phyloP scores from a whole-genome alignment of 2,888 invertebrate genomes.

The Tetragonisca angustula region DNA sequence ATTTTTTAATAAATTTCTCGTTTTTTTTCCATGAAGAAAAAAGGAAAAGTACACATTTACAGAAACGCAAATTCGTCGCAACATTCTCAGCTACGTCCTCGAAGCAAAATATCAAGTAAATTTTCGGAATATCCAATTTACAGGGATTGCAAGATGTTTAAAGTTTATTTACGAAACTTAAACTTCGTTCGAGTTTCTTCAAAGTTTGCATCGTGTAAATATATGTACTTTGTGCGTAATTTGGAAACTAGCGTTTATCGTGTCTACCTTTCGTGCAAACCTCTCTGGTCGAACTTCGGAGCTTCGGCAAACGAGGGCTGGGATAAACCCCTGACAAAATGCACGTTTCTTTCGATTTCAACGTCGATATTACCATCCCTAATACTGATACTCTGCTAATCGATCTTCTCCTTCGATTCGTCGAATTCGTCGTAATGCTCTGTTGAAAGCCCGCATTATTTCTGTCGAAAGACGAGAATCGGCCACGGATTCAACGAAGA shows the following conservation, averaged over 20 bases:
- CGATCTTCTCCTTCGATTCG: not conserved
- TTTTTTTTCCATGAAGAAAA: not conserved
- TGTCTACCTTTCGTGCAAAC: not conserved
- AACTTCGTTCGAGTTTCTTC: not conserved
- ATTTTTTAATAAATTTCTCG: too few species aligned
- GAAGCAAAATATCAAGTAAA: not conserved
- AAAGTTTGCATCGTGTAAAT: conserved; percentile 2
- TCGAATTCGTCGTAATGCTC: not conserved
- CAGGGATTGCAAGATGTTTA: not conserved
- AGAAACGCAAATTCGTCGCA: not conserved
- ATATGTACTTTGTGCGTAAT: conserved; percentile 4
- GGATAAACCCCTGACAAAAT: not conserved
- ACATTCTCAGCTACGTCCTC: not conserved
- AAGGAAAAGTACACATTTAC: not conserved
- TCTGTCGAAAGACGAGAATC: not conserved
- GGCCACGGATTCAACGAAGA: not conserved
- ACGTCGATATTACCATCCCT: not conserved
- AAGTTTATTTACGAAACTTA: not conserved
- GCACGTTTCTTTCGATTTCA: not conserved
- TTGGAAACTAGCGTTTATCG: not conserved
- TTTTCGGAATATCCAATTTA: conserved; percentile 4
- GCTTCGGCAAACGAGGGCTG: not conserved
- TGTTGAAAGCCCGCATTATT: not conserved
- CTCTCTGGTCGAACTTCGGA: not conserved
- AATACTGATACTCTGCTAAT: too few species aligned